Evolutionary conservation across 64 coral and sea anemone genomes (phyloP), one percentile per base, ranked within the genome.

Genomic region (Montipora efflorescens): DNA sequence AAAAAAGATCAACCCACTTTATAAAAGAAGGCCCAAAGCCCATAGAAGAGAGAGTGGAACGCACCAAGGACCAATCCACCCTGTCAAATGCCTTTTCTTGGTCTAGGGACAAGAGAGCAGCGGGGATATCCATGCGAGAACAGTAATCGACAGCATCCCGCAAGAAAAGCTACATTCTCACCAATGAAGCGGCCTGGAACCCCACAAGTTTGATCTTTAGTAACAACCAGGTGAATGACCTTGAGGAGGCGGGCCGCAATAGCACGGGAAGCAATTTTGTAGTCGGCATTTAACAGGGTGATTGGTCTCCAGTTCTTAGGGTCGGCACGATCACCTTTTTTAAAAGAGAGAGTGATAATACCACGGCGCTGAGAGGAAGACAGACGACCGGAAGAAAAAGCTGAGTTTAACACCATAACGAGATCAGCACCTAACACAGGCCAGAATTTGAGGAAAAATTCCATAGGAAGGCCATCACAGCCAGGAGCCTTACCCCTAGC

Each of bases 81-180:
- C 94, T 7, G 19, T 95, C 92, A 7, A 94, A 94, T 3, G 77
- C 85, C n/a, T 89, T 94, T 19, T 95, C 87, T 5, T 95, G 89
- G 15, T 91, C 89, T 5, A 95, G 3, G 4, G 78, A 81, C 3
- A 91, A 8, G 0, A 75, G 0, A 2, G 93, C 93, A 0, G 62
- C 19, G 15, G 88, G 80, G 5, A 2, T 4, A 0, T 51, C 28
- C 12, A 64, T 43, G 0, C 14, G 0, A 2, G 3, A 0, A 48
- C 79, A 64, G 47, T 88, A 91, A 1, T 59, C 10, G 0, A 87
- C 14, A 1, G 61, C 22, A 59, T 95, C 94, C 0, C 50, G 8
- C n/a, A 0, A 95, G 7, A 0, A 87, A 75, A 7, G 58, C 23
- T 0, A 85, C 70, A 20, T 91, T 95, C 5, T 95, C 80, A 0